Evolutionary conservation across 2,797 vertebrate genomes (phyloP), one percentile per base, ranked within the genome.

Genomic region (Austrolebias charrua): DNA sequence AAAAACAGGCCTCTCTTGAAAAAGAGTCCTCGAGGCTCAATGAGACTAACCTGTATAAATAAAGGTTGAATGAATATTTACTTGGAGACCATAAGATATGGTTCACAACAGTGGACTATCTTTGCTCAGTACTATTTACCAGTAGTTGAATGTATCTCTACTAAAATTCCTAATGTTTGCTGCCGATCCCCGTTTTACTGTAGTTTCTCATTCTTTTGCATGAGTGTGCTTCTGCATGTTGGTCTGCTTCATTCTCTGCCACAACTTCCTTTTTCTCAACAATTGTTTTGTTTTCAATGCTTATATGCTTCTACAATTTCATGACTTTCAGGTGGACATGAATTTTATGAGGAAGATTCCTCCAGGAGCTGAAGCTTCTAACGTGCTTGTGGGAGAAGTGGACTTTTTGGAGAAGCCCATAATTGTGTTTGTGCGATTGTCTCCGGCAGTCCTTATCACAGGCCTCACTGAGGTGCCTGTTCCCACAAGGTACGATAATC

Each of bases 341-440:
- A 96, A 96, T 91, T 98, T 98, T 89, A 98, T 98, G 96, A 97
- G 93, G 86, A 98, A 98, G 92, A 98, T 98, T 75, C 96, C 96
- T 46, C 93, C 94, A 0, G 96, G 95, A 68, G 96, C 96, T 0
- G 96, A 98, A 83, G 96, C 96, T 28, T 98, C 96, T 75, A 98
- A 98, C 60, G 95, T 98, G n/a, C 88, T 98, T 74, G 95, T 98
- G 75, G 96, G 96, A 81, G 96, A 98, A 87, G 96, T 98, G 81
- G 94, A 96, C 86, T 96, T 96, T 92, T 88, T 98, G 90, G 96
- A 98, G 90, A 95, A 95, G 85, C 95, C 96, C 52, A 95, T 98
- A 65, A 97, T 96, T 82, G 96, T 94, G 1, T 98, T 98, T 87
- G 92, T 98, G 42, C 94, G 96, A 59, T 89, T 98, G 51, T 93